Conservation (phyloP, 1,140 invertebrate species). For the Panagrolaimus sp. region DNA sequence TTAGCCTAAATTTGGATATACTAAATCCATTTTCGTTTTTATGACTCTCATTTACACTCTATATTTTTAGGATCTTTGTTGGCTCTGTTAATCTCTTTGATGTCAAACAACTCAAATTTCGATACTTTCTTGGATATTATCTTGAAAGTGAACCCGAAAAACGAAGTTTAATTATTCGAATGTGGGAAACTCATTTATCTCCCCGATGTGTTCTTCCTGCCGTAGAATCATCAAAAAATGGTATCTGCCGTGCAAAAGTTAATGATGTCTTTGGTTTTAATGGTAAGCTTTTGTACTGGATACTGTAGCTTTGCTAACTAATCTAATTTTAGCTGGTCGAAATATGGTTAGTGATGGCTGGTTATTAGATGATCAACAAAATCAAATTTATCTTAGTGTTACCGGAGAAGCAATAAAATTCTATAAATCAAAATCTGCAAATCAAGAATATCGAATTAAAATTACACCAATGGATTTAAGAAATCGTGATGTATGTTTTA, state of each 20-base stretch:
- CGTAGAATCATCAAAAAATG: conserved; percentile 44
- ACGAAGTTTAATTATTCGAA: conserved; percentile 45
- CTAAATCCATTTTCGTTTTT: conserved; percentile 15
- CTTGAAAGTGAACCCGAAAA: conserved; percentile 38
- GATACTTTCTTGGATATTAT: conserved; percentile 58
- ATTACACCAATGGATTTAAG: conserved; percentile 52
- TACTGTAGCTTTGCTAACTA: conserved; percentile 4
- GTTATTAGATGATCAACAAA: conserved; percentile 47
- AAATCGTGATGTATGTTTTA: conserved; percentile 42
- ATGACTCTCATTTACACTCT: not conserved
- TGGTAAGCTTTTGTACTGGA: conserved; percentile 33
- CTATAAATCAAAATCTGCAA: conserved; percentile 47
- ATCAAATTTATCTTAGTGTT: conserved; percentile 52
- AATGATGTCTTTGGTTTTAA: conserved; percentile 57
- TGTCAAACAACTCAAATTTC: conserved; percentile 50
- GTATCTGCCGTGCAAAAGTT: conserved; percentile 51
- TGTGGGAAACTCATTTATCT: conserved; percentile 55
- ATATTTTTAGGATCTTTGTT: conserved; percentile 36
- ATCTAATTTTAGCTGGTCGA: conserved; percentile 44
- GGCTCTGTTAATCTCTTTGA: conserved; percentile 34
- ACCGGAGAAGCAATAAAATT: conserved; percentile 55
- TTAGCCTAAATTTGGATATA: conserved; percentile 14
- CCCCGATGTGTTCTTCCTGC: conserved; percentile 48
- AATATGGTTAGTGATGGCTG: conserved; percentile 52
- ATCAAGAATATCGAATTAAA: conserved; percentile 46